Evolutionary conservation across 2,113 vertebrate species (phyloP).

Genomic region (Riparia riparia): DNA sequence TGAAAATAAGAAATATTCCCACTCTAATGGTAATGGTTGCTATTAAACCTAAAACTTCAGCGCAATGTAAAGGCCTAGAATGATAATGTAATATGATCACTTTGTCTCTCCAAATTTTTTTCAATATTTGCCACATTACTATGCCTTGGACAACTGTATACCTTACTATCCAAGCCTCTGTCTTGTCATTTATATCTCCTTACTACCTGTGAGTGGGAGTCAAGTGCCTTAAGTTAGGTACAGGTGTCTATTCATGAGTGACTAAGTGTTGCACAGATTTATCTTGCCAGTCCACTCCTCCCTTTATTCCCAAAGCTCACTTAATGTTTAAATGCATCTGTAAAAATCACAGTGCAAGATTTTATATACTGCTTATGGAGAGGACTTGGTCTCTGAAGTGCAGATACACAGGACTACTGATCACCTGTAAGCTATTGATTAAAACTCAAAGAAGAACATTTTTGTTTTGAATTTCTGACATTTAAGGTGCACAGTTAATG

Average conservation of each 20-base stretch:
- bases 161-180: background rate
- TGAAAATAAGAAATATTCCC: slow-evolving; percentile 29
- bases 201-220: background rate
- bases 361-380: background rate
- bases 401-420: background rate
- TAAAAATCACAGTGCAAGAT: background rate
- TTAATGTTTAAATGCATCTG: background rate
- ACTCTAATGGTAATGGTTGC: background rate
- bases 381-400: background rate
- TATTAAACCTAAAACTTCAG: slow-evolving; percentile 17
- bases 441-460: background rate
- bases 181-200: background rate
- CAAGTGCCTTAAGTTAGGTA: background rate
- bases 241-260: background rate
- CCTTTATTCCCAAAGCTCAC: background rate
- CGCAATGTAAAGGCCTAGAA: background rate
- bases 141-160: background rate
- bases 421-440: fast-evolving
- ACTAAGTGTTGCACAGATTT: background rate
- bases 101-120: background rate
- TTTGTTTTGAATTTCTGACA: background rate
- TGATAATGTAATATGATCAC: background rate
- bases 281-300: background rate
- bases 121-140: background rate
- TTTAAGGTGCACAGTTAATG: background rate